Conservation (phyloP, 1,140 invertebrate genomes). For the Drosophila melanogaster region Release_6_plus_ISO1_MT NT_037436.4:5924501-5925000, state of each 20-base stretch:
- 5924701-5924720: background rate
- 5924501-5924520: conserved; percentile 4
- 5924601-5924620: background rate
- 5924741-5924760: background rate
- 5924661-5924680: background rate
- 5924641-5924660: background rate
- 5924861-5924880: conserved; percentile 88
- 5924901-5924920: conserved; percentile 88
- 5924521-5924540: conserved; percentile 20
- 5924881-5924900: conserved; percentile 90
- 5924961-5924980: conserved; percentile 92
- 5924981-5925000: conserved; percentile 90
- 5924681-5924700: background rate
- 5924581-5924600: background rate
- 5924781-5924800: conserved; percentile 15
- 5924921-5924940: conserved; percentile 89
- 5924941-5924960: conserved; percentile 93
- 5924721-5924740: background rate
- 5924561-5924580: background rate
- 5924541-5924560: conserved; percentile 10
- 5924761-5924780: background rate
- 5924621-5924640: background rate
- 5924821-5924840: conserved; percentile 31
- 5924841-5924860: conserved; percentile 89
- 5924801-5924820: background rate